Conservation (phyloP, 2,797 vertebrate species). For the Rhinichthys osculus region DNA sequence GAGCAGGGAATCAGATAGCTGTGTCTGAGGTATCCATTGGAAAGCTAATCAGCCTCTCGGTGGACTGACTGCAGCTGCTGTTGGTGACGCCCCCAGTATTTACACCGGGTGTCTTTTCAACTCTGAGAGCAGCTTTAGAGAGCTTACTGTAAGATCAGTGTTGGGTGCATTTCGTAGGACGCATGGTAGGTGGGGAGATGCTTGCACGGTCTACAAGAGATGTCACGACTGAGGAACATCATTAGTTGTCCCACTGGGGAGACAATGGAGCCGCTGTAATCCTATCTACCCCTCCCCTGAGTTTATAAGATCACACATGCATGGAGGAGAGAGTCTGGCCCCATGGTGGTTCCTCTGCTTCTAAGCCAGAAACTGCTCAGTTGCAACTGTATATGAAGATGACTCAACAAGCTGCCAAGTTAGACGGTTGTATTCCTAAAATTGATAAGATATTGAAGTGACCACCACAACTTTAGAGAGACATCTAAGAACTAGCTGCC, state of each 20-base stretch:
- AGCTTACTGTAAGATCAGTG: constrained; percentile 62
- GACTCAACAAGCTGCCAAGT: constrained; percentile 9
- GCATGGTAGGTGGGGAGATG: constrained; percentile 51
- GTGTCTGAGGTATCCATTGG: constrained; percentile 58
- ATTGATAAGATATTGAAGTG: not conserved
- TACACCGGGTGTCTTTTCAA: constrained; percentile 60
- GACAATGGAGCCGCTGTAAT: constrained; percentile 59
- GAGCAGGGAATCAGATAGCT: constrained; percentile 46
- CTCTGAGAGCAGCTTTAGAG: constrained; percentile 61
- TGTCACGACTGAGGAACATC: constrained; percentile 60
- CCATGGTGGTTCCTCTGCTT: constrained; percentile 45
- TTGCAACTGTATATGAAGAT: constrained; percentile 4
- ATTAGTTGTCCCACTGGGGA: constrained; percentile 63
- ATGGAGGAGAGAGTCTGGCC: constrained; percentile 34
- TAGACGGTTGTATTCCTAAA: not conserved
- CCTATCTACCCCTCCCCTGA: constrained; percentile 62
- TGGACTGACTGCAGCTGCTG: constrained; percentile 54
- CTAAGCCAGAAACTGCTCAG: constrained; percentile 10
- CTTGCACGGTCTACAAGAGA: constrained; percentile 54
- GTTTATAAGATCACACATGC: constrained; percentile 63
- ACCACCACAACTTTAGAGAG: constrained; percentile 3
- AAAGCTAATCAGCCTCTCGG: constrained; percentile 60
- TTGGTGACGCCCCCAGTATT: constrained; percentile 56
- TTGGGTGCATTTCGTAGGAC: constrained; percentile 44
- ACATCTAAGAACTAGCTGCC: not conserved